Evolutionary conservation across 2,113 vertebrate species (phyloP).

Genomic region (Cariama cristata): DNA sequence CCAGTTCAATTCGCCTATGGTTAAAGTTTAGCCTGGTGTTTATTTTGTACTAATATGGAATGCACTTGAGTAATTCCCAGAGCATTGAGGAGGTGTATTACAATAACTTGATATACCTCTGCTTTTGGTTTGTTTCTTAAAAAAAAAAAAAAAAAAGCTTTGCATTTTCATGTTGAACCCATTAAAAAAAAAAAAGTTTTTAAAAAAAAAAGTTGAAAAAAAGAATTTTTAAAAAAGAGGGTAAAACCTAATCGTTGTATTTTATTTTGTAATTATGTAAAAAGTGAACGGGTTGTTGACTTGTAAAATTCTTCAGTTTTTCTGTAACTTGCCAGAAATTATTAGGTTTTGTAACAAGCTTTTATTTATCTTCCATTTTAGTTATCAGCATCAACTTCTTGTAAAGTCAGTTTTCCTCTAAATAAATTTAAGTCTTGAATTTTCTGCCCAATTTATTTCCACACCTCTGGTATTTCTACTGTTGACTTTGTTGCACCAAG

Average conservation of each 20-base stretch:
- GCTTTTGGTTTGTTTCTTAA: slow-evolving; percentile 60
- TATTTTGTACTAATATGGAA: slow-evolving; percentile 78
- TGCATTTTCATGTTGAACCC: slow-evolving; percentile 72
- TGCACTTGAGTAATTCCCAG: slow-evolving; percentile 80
- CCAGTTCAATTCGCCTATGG: slow-evolving; percentile 55
- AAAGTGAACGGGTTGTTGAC: slow-evolving; percentile 81
- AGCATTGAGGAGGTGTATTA: slow-evolving; percentile 74
- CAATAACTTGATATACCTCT: slow-evolving; percentile 77
- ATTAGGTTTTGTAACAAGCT: slow-evolving; percentile 79
- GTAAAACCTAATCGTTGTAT: slow-evolving; percentile 78
- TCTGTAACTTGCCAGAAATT: slow-evolving; percentile 80
- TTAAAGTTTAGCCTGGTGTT: slow-evolving; percentile 52
- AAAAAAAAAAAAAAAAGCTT: not conserved
- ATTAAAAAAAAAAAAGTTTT: not conserved
- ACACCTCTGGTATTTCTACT: not conserved
- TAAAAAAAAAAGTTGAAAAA: slow-evolving; percentile 13
- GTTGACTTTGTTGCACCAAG: not conserved
- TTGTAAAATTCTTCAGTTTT: slow-evolving; percentile 86
- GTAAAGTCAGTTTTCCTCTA: slow-evolving; percentile 83
- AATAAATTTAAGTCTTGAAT: slow-evolving; percentile 82
- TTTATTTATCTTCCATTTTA: slow-evolving; percentile 94
- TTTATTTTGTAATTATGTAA: slow-evolving; percentile 95
- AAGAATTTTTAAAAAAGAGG: slow-evolving; percentile 58
- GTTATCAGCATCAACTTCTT: slow-evolving; percentile 75
- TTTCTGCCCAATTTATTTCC: not conserved